Percentiles rank a stretch among this genome's conserved stretches.
Conservation (phyloP, 2,113 vertebrate genomes). For the Embiotoca jacksoni region DNA sequence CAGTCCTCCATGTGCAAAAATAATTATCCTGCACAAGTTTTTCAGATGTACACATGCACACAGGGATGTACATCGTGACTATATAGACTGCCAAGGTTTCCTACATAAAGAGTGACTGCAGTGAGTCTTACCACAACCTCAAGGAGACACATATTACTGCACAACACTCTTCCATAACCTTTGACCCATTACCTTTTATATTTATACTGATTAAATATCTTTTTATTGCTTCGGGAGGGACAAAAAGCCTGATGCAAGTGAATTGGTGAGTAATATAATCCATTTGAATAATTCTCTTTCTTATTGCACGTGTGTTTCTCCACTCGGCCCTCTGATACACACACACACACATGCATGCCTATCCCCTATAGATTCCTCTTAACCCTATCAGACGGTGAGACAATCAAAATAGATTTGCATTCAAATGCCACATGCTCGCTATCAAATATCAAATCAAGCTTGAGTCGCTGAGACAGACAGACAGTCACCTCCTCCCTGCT, state of each 20-base stretch:
- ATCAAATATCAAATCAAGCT: constrained; percentile 84
- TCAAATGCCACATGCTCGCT: constrained; percentile 81
- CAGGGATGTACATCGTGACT: constrained; percentile 18
- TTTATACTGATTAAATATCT: constrained; percentile 89
- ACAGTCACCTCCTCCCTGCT: constrained; percentile 63
- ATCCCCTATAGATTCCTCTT: constrained; percentile 79
- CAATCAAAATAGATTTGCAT: constrained; percentile 84
- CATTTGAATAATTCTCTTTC: constrained; percentile 87
- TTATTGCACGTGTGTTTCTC: constrained; percentile 57
- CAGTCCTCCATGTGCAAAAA: constrained; percentile 50
- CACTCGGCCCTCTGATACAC: constrained; percentile 44
- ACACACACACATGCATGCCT: constrained; percentile 64
- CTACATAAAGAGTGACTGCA: constrained; percentile 13
- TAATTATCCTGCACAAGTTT: constrained; percentile 43
- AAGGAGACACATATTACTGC: constrained; percentile 38
- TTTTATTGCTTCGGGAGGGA: constrained; percentile 92
- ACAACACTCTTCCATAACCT: constrained; percentile 80
- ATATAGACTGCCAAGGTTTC: constrained; percentile 15
- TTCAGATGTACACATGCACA: constrained; percentile 29
- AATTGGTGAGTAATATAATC: constrained; percentile 92
- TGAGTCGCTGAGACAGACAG: constrained; percentile 74
- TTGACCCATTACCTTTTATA: constrained; percentile 92
- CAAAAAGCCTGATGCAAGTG: constrained; percentile 88
- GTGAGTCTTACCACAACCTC: not conserved
- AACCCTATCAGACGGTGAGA: constrained; percentile 78